Evolutionary conservation across 2,888 invertebrate genomes (phyloP), one percentile per base, ranked within the genome.

Genomic region (Metallyticus violacea): DNA sequence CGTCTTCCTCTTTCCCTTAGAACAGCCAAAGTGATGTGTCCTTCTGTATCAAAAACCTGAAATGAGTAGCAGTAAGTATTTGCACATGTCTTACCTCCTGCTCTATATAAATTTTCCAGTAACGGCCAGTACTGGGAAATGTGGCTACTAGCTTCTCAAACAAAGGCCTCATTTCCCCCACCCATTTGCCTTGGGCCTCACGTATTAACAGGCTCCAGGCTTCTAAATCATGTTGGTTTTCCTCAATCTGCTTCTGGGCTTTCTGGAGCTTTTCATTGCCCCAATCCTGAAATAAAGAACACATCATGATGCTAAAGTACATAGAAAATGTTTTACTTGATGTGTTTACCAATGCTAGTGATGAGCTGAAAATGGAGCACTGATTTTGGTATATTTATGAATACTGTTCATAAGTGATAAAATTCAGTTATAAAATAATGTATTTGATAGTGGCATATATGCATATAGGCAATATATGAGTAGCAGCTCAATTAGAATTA

Each of bases 101-200:
- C 91, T 99, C 99, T 89, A 99, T 99, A 92, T 98, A 99, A 89
- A 99, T 97, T 93, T 99, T 98, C 99, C 99, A 99, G 91, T 97
- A 99, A 87, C 99, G 95, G 2, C 99, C 99, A 6, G 99, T 97
- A 76, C 98, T 98, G 0, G 99, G 99, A 91, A 99, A 99, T 6
- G 98, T 97, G 1, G 94, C 93, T 0, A 99, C 97, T n/a, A 99
- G 93, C 89, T 97, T 97, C 92, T 99, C 99, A 91, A 99, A 99
- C 89, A 99, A 94, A 0, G 95, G 93, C 81, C 99, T 94, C 6
- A 99, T 98, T 91, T 99, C 98, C 86, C 97, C 97, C 83, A 97
- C 97, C 88, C 95, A 95, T 88, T 97, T 93, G 0, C 95, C 95
- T 91, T 99, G 99, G 0, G 98, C 97, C 92, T 99, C 99, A 86